Percentiles rank a stretch among this genome's conserved stretches.
phyloP scores from a whole-genome alignment of 2,888 invertebrate species.

The Tethea ocularis region DNA sequence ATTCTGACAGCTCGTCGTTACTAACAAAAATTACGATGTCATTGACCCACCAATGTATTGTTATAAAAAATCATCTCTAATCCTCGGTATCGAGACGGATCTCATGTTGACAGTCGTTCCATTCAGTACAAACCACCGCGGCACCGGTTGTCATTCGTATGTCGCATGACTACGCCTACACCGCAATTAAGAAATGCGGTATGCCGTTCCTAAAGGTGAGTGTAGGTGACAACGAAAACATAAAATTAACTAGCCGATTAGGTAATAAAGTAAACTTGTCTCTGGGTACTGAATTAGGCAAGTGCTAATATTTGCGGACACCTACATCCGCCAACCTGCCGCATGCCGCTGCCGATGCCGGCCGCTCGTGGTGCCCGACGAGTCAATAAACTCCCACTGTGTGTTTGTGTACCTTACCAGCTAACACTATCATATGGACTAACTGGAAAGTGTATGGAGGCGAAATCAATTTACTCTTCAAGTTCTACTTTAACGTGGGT shows the following conservation, averaged over 20 bases:
- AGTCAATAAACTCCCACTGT: conserved; percentile 72
- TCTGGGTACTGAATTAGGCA: conserved; percentile 64
- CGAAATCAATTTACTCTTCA: conserved; percentile 25
- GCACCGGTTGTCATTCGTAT: conserved; percentile 48
- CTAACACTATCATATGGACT: conserved; percentile 37
- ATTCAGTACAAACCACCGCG: conserved; percentile 46
- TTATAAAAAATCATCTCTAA: conserved; percentile 50
- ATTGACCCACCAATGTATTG: conserved; percentile 56
- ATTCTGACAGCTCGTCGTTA: conserved; percentile 48
- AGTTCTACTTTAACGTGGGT: conserved; percentile 13
- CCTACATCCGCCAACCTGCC: conserved; percentile 77
- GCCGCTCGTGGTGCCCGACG: conserved; percentile 35
- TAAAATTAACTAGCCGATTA: conserved; percentile 55
- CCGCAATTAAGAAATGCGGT: conserved; percentile 47
- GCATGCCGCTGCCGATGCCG: conserved; percentile 39
- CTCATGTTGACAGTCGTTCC: conserved; percentile 47
- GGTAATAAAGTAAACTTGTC: conserved; percentile 69
- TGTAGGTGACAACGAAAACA: conserved; percentile 56
- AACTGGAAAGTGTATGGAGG: conserved; percentile 35
- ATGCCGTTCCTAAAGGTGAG: conserved; percentile 47
- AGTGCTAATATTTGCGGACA: conserved; percentile 80
- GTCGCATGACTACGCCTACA: conserved; percentile 53
- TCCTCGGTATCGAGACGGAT: conserved; percentile 45
- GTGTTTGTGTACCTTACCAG: conserved; percentile 34
- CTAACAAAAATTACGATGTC: conserved; percentile 43